phyloP scores from a whole-genome alignment of 1,140 invertebrate genomes.

The Oreohelix idahoensis region DNA sequence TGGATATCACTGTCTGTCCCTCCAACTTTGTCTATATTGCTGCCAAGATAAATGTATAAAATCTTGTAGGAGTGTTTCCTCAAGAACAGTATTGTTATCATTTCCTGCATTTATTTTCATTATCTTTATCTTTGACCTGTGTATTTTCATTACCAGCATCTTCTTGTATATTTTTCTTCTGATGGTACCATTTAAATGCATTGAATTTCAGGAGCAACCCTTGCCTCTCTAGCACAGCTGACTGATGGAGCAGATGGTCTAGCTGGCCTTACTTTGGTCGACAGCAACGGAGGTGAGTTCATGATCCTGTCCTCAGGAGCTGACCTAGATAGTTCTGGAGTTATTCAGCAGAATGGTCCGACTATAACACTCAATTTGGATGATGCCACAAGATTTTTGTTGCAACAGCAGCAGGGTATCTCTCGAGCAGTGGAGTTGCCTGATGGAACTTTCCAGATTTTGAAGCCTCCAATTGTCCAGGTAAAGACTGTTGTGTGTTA shows the following conservation, averaged over 20 bases:
- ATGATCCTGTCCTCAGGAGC: not conserved
- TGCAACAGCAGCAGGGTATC: constrained; percentile 54
- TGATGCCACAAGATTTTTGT: constrained; percentile 56
- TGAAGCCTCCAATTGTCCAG: constrained; percentile 51
- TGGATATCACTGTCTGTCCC: too few species aligned
- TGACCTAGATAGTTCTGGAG: constrained; percentile 14
- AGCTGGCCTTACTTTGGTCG: constrained; percentile 10
- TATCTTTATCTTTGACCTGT: too few species aligned
- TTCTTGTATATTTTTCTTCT: too few species aligned
- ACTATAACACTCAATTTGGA: constrained; percentile 61
- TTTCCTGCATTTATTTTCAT: too few species aligned
- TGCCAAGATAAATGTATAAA: too few species aligned
- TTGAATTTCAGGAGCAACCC: not conserved
- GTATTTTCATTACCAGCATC: too few species aligned
- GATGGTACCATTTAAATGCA: not conserved
- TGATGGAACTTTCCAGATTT: constrained; percentile 59
- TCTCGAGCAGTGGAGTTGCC: constrained; percentile 48
- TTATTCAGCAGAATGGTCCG: constrained; percentile 26
- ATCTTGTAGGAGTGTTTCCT: too few species aligned
- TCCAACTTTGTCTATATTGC: too few species aligned
- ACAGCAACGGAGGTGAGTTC: constrained; percentile 19
- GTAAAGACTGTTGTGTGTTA: constrained; percentile 21
- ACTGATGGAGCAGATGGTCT: not conserved
- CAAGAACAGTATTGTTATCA: too few species aligned
- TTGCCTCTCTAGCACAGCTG: not conserved